Conservation (phyloP, 2,113 vertebrate species). For the Pardalotus punctatus region DNA sequence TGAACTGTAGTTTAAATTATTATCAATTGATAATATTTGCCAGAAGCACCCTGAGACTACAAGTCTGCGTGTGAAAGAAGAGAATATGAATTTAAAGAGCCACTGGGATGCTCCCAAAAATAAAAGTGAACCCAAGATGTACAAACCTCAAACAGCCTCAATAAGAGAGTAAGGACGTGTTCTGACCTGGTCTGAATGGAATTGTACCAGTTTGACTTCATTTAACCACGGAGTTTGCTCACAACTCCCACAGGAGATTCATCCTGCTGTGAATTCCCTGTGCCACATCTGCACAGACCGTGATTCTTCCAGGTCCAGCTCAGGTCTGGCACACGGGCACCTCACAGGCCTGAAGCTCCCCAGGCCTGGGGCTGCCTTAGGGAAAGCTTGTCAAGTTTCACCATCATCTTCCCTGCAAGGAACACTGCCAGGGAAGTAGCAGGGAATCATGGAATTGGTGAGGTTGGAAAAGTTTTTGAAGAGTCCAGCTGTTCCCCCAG, state of each 20-base stretch:
- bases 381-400: not conserved
- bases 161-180: fast-evolving
- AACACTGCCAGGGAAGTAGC: not conserved
- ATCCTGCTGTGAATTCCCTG: not conserved
- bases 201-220: not conserved
- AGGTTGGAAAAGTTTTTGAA: not conserved
- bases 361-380: not conserved
- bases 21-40: not conserved
- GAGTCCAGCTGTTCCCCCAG: not conserved
- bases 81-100: not conserved
- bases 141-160: not conserved
- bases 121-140: not conserved
- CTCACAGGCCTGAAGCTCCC: not conserved
- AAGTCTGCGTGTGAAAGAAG: not conserved
- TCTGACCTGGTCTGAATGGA: not conserved
- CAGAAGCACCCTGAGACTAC: not conserved
- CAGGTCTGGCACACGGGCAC: not conserved
- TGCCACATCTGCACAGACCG: not conserved
- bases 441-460: not conserved
- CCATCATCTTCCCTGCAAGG: not conserved
- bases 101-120: not conserved
- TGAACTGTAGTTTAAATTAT: not conserved
- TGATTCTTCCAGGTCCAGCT: not conserved
- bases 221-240: not conserved
- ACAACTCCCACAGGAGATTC: not conserved